Evolutionary conservation across 2,888 invertebrate species (phyloP).

Genomic region (Neria commutata): DNA sequence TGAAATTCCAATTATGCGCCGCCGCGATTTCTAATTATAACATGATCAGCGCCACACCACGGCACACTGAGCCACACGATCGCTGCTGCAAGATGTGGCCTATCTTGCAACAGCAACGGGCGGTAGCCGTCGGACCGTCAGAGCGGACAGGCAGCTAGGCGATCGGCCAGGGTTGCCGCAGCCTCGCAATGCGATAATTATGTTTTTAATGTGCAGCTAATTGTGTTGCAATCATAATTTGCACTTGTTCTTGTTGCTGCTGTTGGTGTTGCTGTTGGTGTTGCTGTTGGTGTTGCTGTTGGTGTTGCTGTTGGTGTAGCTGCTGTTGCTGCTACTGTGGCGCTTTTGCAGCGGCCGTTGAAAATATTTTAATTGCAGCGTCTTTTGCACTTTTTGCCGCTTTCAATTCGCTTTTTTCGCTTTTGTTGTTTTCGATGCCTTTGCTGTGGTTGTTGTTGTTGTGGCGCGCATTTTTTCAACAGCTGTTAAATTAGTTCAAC

Average conservation of each 20-base stretch:
- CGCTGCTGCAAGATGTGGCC: conserved; percentile 7
- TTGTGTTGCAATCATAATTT: conserved; percentile 51
- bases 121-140: no score
- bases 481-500: conserved; percentile 62
- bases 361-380: conserved; percentile 54
- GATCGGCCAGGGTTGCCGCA: no score
- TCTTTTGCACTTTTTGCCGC: conserved; percentile 35
- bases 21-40: conserved; percentile 53
- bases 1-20: conserved; percentile 54
- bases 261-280: conserved; percentile 8
- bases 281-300: conserved; percentile 23
- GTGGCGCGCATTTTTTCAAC: conserved; percentile 46
- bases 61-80: not conserved
- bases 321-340: conserved; percentile 12
- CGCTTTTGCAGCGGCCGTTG: conserved; percentile 33
- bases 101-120: no score
- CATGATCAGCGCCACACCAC: conserved; percentile 42
- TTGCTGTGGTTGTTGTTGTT: conserved; percentile 32
- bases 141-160: no score
- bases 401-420: conserved; percentile 30
- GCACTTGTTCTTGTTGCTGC: conserved; percentile 9
- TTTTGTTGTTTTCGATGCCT: conserved; percentile 24
- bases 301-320: conserved; percentile 8
- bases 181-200: conserved; percentile 49
- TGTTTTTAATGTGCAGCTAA: conserved; percentile 58